A percentile compares a stretch with the other conserved stretches of the same genome.
Conservation (phyloP, 2,888 invertebrate genomes). For the Drosophila nigricruria region DNA sequence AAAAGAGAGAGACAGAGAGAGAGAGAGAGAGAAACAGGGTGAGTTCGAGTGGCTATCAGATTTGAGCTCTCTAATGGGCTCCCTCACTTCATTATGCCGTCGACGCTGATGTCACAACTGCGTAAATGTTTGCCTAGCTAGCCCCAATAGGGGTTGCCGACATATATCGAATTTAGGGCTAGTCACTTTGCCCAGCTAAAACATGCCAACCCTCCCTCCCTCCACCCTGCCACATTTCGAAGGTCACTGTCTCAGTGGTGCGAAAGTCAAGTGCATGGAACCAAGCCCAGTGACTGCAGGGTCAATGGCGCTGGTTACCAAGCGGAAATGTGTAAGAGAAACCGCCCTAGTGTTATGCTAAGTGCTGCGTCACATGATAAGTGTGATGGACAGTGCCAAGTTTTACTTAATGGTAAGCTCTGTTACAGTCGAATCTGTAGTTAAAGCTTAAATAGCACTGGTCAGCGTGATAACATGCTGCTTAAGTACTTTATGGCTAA, state of each 20-base stretch:
- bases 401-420: conserved; percentile 1
- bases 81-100: conserved; percentile 37
- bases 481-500: not conserved
- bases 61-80: conserved; percentile 32
- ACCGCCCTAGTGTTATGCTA: not conserved
- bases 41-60: conserved; percentile 26
- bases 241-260: conserved; percentile 34
- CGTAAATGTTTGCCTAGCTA: conserved; percentile 47
- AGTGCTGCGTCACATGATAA: conserved; percentile 1
- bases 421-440: not conserved
- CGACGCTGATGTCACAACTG: conserved; percentile 66
- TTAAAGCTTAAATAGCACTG: not conserved
- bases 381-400: not conserved
- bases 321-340: conserved; percentile 9
- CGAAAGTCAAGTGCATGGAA: conserved; percentile 44
- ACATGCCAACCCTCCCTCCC: conserved; percentile 2
- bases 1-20: conserved; percentile 6
- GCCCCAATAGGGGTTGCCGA: conserved; percentile 20
- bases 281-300: conserved; percentile 11
- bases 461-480: no score
- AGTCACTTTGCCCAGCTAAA: conserved; percentile 16
- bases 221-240: not conserved
- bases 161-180: conserved; percentile 41
- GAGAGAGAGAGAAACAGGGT: not conserved
- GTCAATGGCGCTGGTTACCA: conserved; percentile 24